Base-by-base conservation (phyloP, 1,140 invertebrate genomes). In the Camponotus pennsylvanicus region DNA sequence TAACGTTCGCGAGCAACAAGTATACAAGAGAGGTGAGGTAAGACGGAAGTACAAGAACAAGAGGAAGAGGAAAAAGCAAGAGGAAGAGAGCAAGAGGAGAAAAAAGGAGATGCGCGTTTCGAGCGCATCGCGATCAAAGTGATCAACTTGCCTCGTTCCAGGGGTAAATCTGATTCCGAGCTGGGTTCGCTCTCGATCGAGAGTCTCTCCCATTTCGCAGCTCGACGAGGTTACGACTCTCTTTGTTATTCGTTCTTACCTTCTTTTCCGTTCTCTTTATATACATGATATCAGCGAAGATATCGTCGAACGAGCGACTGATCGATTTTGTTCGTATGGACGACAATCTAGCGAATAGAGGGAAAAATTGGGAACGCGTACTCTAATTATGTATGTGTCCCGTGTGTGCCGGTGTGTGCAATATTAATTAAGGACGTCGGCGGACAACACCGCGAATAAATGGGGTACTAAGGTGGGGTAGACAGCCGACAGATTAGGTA, bases 331-430 rank as follows among this genome's bases (percentile, higher is more conserved):
- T 88, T 61, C 61, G 79, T 76, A 82, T 70, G 88, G 76, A 64
- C 49, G 55, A 86, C 88, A 73, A 77, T 89, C 77, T 71, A 67
- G 88, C 85, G 27, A 34, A 49, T 18, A n/a, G 37, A 45, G 32
- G 32, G 21, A 27, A 15, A 32, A 49, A 21, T 6, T n/a, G 15
- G 27, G n/a, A 55, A 63, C 37, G 66, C 40, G n/a, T 88, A 27
- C 66, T 6, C 27, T 42, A 34, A 52, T 1, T 5, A 52, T 52
- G 9, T 18, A 9, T 52, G 9, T 52, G 49, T 8, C 63, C 77
- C 69, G 59, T 70, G 57, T 92, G 93, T 93, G 94, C 94, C 94
- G 94, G 94, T 89, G 91, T 89, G 94, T 95, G 94, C 94, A 95
- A 95, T 95, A 95, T 94, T 92, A 93, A 89, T 88, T 95, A 95